Percentiles rank a stretch among this genome's conserved stretches.
Conservation (phyloP, 2,888 invertebrate genomes). For the Microplitis manilae region DNA sequence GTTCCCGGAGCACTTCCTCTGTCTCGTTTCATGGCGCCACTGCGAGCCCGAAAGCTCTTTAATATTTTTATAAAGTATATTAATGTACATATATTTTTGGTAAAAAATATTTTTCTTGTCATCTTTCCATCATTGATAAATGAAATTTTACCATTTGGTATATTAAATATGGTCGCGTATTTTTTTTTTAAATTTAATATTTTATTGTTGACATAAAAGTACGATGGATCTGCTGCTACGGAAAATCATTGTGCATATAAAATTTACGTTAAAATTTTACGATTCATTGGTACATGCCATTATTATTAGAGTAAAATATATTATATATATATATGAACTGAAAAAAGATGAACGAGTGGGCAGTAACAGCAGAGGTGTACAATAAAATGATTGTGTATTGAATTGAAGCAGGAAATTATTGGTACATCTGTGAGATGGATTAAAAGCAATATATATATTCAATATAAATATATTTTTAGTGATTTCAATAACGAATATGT, state of each 20-base stretch:
- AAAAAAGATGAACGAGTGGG: background rate
- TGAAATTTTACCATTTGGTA: background rate
- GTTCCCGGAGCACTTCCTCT: slow-evolving; percentile 15
- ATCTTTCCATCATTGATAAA: background rate
- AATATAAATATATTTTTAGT: slow-evolving; percentile 18
- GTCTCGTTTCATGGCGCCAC: slow-evolving; percentile 4
- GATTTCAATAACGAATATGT: background rate
- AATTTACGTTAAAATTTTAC: background rate
- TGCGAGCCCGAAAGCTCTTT: background rate
- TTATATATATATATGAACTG: background rate
- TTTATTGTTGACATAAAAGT: background rate
- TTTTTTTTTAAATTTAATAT: background rate
- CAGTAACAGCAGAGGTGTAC: background rate
- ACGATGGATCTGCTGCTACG: background rate
- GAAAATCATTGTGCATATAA: background rate
- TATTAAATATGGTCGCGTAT: background rate
- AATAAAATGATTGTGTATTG: slow-evolving; percentile 11
- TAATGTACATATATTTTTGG: background rate
- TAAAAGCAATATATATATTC: slow-evolving; percentile 49
- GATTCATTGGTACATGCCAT: background rate
- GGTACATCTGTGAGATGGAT: slow-evolving; percentile 32
- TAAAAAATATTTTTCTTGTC: background rate
- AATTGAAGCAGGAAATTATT: slow-evolving; percentile 19
- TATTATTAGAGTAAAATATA: background rate
- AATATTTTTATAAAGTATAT: slow-evolving; percentile 5